Evolutionary conservation across 2,888 invertebrate species (phyloP), one percentile per base, ranked within the genome.

Genomic region (Plebejus melissa): DNA sequence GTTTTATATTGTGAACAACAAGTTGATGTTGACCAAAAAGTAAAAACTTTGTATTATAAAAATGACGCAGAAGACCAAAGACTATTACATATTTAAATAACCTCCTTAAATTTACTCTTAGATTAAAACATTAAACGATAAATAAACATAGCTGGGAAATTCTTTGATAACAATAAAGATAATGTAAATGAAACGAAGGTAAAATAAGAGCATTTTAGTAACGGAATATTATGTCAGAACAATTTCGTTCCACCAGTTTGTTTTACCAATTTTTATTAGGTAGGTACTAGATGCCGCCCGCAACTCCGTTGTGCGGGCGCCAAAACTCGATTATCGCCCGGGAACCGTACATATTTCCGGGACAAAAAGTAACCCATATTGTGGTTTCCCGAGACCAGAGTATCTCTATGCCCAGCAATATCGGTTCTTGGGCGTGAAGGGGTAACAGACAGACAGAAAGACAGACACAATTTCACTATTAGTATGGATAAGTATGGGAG

Each of bases 81-180:
- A 0, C n/a, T 22, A 41, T 38, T 28, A n/a, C 9, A 28, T 46
- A 71, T 41, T 41, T 50, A 5, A 71, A 71, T 46, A 71, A 41
- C 71, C 71, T 71, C 28, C 71, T 22, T 71, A 11, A 46, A 71
- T 71, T 71, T 71, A 46, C 71, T 41, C 50, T 28, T 9, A 50
- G 71, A 71, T 71, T 28, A 71, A 41, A 71, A 28, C 41, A n/a
- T n/a, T 1, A 46, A 22, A 28, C 22, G n/a, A 46, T 13, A 50
- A 46, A 71, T 28, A 50, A 71, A 71, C 71, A 32, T 32, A 69
- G 50, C 46, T 50, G 46, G 71, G 50, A 71, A 50, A 71, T 50
- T 50, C 71, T 46, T 60, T 60, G 28, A 28, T 22, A 50, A 71
- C 46, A 71, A 71, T 71, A 71, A 28, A 71, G 22, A 46, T 32